Base-by-base conservation (phyloP, 2,113 vertebrate species). In the Erythrolamprus reginae region DNA sequence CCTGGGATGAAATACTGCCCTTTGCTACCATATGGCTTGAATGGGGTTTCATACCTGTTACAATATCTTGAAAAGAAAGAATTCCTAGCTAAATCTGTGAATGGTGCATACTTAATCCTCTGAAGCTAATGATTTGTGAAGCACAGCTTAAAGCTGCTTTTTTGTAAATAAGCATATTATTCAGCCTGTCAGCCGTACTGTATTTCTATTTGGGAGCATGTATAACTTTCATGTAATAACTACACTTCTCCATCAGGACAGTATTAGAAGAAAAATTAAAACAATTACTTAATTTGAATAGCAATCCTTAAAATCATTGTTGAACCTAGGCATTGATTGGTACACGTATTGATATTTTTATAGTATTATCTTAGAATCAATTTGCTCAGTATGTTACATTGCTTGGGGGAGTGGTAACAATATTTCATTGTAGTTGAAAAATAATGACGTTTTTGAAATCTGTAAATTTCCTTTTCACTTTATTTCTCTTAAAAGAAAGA, bases 41-140 rank as follows among this genome's bases (percentile, higher is more conserved):
- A 94, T 95, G 88, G 90, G n/a, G 90, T 94, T 95, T 96, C 93
- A 91, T 96, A 95, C 94, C 92, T 95, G 94, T 93, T 94, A 91
- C 93, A 96, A 88, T 95, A 95, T 94, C 95, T 94, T 92, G 82
- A 94, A 91, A 93, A 93, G 82, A 91, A 23, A 65, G 83, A 92
- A 95, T 93, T 95, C 84, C 77, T 92, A 52, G 58, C 91, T 94
- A 96, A 96, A 96, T 94, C 95, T 96, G 56, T 93, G 92, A 90
- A 92, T 92, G 91, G 90, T 51, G 95, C 93, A 96, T 92, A 92
- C 89, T 56, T 97, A 97, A 97, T 96, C 95, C 90, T 90, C 92
- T 94, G 93, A 97, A 95, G 87, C 92, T 96, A 97, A 95, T 96
- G 96, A 96, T 96, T 94, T 96, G 95, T 95, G 95, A 97, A 97